Evolutionary conservation across 1,140 invertebrate species (phyloP).

Genomic region (Drosophila lowei): DNA sequence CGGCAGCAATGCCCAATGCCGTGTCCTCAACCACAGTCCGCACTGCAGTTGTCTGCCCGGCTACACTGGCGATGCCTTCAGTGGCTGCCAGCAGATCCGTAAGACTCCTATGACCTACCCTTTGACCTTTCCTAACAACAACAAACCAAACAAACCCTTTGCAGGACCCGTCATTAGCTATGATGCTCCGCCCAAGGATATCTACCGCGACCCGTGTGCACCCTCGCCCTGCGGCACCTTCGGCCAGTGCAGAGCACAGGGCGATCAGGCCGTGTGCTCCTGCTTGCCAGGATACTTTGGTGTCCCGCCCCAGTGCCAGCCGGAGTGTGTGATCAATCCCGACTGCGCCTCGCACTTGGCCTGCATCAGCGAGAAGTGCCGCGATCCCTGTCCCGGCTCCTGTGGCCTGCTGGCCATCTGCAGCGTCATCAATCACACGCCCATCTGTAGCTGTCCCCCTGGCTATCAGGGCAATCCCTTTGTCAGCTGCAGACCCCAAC

Average conservation of each 20-base stretch:
- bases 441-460: constrained; percentile 90
- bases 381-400: constrained; percentile 90
- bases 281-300: constrained; percentile 90
- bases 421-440: constrained; percentile 92
- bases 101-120: constrained; percentile 66
- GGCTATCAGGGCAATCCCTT: constrained; percentile 93
- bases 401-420: constrained; percentile 93
- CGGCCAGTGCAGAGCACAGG: constrained; percentile 88
- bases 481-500: constrained; percentile 85
- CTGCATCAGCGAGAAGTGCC: constrained; percentile 89
- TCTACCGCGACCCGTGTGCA: constrained; percentile 89
- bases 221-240: constrained; percentile 92
- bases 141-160: constrained; percentile 4
- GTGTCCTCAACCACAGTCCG: constrained; percentile 92
- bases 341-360: constrained; percentile 89
- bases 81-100: constrained; percentile 86
- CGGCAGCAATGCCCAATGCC: constrained; percentile 90
- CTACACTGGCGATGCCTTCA: constrained; percentile 93
- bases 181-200: constrained; percentile 73
- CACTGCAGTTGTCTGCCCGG: constrained; percentile 90
- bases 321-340: constrained; percentile 90
- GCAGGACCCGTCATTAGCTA: constrained; percentile 55
- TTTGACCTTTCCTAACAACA: neutral
- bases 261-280: constrained; percentile 88
- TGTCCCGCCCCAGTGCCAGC: constrained; percentile 89